A percentile compares a stretch with the other conserved stretches of the same genome.
Conservation (phyloP, 2,113 vertebrate species). For the Sminthopsis crassicaudata region DNA sequence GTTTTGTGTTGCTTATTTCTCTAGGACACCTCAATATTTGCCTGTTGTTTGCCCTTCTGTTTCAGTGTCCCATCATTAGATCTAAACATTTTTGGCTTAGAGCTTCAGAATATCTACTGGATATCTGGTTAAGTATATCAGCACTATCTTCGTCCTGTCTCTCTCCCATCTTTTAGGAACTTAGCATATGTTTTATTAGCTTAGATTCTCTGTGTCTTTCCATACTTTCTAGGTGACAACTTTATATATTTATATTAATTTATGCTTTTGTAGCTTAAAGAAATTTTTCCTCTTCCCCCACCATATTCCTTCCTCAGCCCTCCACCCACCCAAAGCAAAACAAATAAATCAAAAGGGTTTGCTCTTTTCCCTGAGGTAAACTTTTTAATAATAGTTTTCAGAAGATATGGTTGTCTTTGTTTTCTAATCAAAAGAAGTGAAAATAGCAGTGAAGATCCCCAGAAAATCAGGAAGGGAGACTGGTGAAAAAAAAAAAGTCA, state of each 20-base stretch:
- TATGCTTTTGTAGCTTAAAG: background rate
- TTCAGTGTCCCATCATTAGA: background rate
- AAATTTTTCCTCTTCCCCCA: background rate
- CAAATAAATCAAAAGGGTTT: background rate
- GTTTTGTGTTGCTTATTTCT: no score
- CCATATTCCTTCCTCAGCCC: background rate
- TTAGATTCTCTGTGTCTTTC: background rate
- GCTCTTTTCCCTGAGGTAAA: background rate
- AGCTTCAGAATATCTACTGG: background rate
- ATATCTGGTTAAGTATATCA: background rate
- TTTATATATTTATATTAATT: background rate
- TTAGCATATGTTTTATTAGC: background rate
- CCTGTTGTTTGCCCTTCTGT: background rate
- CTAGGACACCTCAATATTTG: no score
- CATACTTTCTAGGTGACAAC: background rate
- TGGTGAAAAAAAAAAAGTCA: no score
- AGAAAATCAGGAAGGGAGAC: background rate
- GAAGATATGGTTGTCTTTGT: background rate
- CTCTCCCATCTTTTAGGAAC: background rate
- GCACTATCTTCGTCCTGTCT: background rate
- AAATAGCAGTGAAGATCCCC: background rate
- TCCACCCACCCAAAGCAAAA: background rate
- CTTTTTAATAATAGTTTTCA: background rate
- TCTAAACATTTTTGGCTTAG: background rate
- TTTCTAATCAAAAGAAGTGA: background rate